A percentile compares a stretch with the other conserved stretches of the same genome.
Conservation (phyloP, 2,797 vertebrate genomes). For the Amblyraja radiata region DNA sequence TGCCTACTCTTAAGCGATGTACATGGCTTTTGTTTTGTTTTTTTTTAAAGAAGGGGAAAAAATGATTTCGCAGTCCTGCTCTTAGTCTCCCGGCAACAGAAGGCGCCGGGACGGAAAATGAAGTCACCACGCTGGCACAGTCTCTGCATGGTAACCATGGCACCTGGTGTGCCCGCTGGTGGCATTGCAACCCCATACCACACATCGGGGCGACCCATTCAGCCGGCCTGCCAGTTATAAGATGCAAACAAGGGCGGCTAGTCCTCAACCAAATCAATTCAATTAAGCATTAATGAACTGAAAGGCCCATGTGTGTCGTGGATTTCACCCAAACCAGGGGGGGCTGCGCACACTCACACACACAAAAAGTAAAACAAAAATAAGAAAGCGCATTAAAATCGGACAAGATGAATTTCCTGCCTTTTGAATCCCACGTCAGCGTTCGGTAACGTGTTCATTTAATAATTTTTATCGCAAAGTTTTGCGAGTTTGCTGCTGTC, state of each 20-base stretch:
- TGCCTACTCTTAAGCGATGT: neutral
- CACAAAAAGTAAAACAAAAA: neutral
- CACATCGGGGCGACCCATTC: constrained; percentile 14
- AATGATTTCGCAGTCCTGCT: constrained; percentile 17
- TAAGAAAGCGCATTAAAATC: neutral
- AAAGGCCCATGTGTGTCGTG: constrained; percentile 7
- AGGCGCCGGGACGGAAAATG: constrained; percentile 14
- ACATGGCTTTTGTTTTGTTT: neutral
- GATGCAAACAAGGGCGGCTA: neutral
- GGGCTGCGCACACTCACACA: neutral
- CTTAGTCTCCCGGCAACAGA: constrained; percentile 22
- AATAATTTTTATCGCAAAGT: constrained; percentile 5
- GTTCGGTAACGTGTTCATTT: neutral
- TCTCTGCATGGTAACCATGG: constrained; percentile 18
- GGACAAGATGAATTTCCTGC: neutral
- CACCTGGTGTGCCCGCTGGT: constrained; percentile 18
- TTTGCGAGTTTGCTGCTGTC: neutral
- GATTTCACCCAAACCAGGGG: neutral
- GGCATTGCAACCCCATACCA: constrained; percentile 12
- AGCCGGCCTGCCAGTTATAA: constrained; percentile 28
- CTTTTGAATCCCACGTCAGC: neutral
- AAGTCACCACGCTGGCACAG: constrained; percentile 19
- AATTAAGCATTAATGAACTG: constrained; percentile 35
- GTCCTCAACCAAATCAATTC: constrained; percentile 29
- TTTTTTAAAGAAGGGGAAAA: neutral